Evolutionary conservation across 2,113 vertebrate genomes (phyloP).

Genomic region (Labrus mixtus): DNA sequence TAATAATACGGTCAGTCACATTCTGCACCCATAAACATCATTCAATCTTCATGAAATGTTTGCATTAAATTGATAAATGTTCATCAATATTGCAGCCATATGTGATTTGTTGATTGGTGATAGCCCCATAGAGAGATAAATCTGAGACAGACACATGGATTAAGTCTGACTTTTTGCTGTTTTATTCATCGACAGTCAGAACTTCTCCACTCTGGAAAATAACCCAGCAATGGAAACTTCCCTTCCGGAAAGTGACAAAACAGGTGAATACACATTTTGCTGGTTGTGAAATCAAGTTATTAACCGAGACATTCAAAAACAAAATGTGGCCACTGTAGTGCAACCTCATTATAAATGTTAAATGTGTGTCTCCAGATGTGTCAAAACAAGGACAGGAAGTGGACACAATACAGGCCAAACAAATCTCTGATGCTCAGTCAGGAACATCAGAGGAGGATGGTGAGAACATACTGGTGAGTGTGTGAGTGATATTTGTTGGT

Average conservation of each 20-base stretch:
- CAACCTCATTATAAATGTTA: neutral
- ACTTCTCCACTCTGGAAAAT: conserved; percentile 50
- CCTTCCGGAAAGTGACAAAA: conserved; percentile 32
- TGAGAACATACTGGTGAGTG: conserved; percentile 64
- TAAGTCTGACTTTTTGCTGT: conserved; percentile 19
- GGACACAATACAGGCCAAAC: neutral
- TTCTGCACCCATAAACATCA: too few relatives aligned
- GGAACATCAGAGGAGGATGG: conserved; percentile 27
- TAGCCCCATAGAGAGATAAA: neutral
- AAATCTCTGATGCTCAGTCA: conserved; percentile 12
- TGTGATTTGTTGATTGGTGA: conserved; percentile 7
- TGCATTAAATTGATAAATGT: too few relatives aligned
- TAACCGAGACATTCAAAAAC: neutral
- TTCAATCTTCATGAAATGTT: too few relatives aligned
- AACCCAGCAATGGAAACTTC: conserved; percentile 29
- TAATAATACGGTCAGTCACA: too few relatives aligned
- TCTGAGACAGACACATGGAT: neutral
- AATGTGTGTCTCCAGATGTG: conserved; percentile 50
- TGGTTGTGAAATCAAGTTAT: neutral
- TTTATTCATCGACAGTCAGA: conserved; percentile 68
- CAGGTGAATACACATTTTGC: conserved; percentile 57
- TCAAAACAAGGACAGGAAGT: conserved; percentile 13
- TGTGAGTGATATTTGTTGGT: too few relatives aligned
- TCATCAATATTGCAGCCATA: too few relatives aligned
- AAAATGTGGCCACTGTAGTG: neutral